Base-by-base conservation (phyloP, 2,888 invertebrate genomes). In the Melanophora roralis region DNA sequence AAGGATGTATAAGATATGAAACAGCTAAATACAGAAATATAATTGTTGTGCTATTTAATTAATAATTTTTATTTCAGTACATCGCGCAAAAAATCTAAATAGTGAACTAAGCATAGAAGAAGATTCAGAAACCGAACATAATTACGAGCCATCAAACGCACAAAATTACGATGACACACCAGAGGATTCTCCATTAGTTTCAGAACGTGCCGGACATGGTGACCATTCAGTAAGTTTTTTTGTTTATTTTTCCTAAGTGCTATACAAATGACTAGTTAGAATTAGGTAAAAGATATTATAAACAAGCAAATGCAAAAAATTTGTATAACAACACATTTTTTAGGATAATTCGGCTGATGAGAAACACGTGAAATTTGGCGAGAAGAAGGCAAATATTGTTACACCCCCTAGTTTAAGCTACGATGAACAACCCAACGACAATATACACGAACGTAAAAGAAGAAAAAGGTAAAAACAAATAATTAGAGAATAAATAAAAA, bases 311-410 rank as follows among this genome's bases (percentile, higher is more conserved):
- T 23, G 6, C 7, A 36, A 21, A 55, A 34, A 14, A 68, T 47
- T 49, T 38, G 12, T 19, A 49, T 38, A 57, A 55, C 5, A 14
- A 36, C 19, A n/a, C 43, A 16, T 59, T 43, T 67, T 40, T n/a
- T 36, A 86, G 86, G 90, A 90, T 55, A 88, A 89, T 53, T 89
- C 90, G 72, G 86, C 84, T 59, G 90, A 90, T 71, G 90, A 88
- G 69, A 90, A 91, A 83, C 91, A 91, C 82, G 92, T 92, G 57
- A 91, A 92, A 84, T 92, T 92, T 84, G 88, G 89, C 83, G 87
- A 88, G 49, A 85, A 85, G 84, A 89, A 86, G 82, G 88, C 86
- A 85, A 85, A 85, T 79, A 88, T 89, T 82, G 90, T 90, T 68
- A 85, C 87, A 19, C 85, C 87, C 73, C 88, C 90, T 76, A 89